phyloP scores from a whole-genome alignment of 2,888 invertebrate species.

The Troides helena region DNA sequence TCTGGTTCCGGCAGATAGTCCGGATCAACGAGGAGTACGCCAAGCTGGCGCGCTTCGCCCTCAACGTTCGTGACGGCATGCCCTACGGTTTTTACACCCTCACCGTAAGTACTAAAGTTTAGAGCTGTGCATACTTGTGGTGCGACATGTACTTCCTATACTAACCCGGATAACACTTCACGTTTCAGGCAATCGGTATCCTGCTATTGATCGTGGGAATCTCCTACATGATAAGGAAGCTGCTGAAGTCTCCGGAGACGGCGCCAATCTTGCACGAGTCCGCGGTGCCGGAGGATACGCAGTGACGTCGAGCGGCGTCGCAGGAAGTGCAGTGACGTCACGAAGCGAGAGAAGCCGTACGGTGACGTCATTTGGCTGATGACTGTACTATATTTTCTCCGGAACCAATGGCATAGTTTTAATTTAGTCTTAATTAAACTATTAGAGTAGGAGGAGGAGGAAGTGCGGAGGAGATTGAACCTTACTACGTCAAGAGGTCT shows the following conservation, averaged over 20 bases:
- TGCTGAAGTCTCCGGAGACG: constrained; percentile 51
- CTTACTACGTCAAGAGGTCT: too few species aligned
- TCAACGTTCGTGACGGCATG: constrained; percentile 76
- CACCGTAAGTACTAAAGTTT: constrained; percentile 47
- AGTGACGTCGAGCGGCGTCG: constrained; percentile 30
- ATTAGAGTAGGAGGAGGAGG: too few species aligned
- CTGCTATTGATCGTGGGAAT: constrained; percentile 55
- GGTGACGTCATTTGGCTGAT: too few species aligned
- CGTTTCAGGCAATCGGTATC: constrained; percentile 57
- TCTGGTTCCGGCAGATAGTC: constrained; percentile 88
- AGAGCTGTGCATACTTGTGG: too few species aligned
- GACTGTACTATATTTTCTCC: too few species aligned
- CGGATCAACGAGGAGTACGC: constrained; percentile 80
- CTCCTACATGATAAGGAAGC: constrained; percentile 48
- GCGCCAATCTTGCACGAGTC: constrained; percentile 50
- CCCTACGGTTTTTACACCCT: constrained; percentile 78
- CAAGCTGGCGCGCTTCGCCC: constrained; percentile 70
- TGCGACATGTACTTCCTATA: too few species aligned
- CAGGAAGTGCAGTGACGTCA: too few species aligned
- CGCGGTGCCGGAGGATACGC: constrained; percentile 28
- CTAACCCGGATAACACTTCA: too few species aligned
- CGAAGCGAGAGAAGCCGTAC: too few species aligned
- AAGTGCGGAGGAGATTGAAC: too few species aligned
- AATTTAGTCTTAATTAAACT: too few species aligned
- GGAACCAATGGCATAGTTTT: too few species aligned